Percentiles rank a stretch among this genome's conserved stretches.
Evolutionary conservation across 1,140 invertebrate genomes (phyloP).

Genomic region (Phymastichus coffea): DNA sequence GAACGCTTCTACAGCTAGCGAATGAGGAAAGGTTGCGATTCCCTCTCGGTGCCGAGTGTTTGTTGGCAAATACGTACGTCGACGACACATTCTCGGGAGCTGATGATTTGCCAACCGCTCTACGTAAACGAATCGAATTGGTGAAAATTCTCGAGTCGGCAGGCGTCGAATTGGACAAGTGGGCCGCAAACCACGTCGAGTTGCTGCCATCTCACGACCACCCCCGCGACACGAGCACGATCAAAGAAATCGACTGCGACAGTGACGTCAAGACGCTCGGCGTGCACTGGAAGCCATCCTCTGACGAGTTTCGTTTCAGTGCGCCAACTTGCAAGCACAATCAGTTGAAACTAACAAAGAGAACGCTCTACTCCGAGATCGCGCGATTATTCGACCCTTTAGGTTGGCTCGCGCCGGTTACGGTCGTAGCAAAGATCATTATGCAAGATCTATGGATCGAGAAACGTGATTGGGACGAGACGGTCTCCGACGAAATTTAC

Average conservation of each 20-base stretch:
- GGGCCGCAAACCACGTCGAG: too few relatives aligned
- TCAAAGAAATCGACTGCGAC: constrained; percentile 1
- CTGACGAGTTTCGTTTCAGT: too few relatives aligned
- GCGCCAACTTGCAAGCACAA: too few relatives aligned
- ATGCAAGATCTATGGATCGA: too few relatives aligned
- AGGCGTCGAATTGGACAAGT: constrained; percentile 12
- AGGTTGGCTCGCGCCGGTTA: too few relatives aligned
- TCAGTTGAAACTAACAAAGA: too few relatives aligned
- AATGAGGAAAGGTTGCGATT: neutral
- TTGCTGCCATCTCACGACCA: neutral
- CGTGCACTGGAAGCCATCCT: constrained; percentile 6
- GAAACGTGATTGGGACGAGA: too few relatives aligned
- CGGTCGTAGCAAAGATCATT: too few relatives aligned
- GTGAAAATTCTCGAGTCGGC: neutral
- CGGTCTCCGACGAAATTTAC: too few relatives aligned
- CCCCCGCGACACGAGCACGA: neutral
- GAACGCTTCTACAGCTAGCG: neutral
- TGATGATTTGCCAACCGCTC: neutral
- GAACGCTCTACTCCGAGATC: too few relatives aligned
- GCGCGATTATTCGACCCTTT: too few relatives aligned
- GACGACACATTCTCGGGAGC: too few relatives aligned
- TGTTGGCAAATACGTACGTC: constrained; percentile 1
- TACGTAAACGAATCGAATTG: neutral
- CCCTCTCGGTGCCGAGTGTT: neutral
- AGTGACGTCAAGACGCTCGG: constrained; percentile 6